Conservation (phyloP, 1,140 invertebrate species). For the Dendroctonus valens region DNA sequence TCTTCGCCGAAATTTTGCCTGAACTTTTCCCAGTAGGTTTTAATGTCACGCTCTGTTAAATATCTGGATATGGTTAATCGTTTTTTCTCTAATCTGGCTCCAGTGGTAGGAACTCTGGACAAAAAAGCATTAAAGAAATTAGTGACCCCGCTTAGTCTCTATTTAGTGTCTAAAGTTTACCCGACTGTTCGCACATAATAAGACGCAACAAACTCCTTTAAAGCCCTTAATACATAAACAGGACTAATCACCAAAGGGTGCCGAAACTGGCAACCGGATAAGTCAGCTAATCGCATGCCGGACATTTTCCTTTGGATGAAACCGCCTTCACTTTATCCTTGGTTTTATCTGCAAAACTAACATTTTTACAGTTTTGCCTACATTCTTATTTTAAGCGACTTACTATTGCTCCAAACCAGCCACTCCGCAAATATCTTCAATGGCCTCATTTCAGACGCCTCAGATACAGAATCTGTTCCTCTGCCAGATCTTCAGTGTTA, state of each 20-base stretch:
- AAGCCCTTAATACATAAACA: conserved; percentile 54
- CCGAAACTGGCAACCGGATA: conserved; percentile 27
- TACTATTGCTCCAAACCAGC: background rate
- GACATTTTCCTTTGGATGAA: conserved; percentile 12
- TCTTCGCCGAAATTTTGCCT: conserved; percentile 51
- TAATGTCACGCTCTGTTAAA: conserved; percentile 53
- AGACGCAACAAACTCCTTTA: conserved; percentile 54
- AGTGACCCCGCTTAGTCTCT: background rate
- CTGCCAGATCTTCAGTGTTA: conserved; percentile 12
- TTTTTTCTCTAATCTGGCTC: conserved; percentile 33
- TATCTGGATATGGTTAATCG: conserved; percentile 52
- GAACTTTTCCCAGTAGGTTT: conserved; percentile 54
- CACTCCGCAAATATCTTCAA: conserved; percentile 16
- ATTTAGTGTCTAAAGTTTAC: conserved; percentile 20
- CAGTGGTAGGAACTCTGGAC: conserved; percentile 30
- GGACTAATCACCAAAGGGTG: conserved; percentile 57
- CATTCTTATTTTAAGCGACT: too few relatives aligned
- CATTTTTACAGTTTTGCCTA: background rate
- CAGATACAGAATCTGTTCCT: conserved; percentile 6
- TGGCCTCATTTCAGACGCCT: conserved; percentile 1
- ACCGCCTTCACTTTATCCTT: conserved; percentile 8
- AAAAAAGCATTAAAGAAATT: conserved; percentile 9
- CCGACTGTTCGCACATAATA: conserved; percentile 45
- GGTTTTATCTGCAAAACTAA: conserved; percentile 11
- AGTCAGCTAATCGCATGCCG: conserved; percentile 1